These are phyloP conservation scores for Eugnorisma glareosa DNA, from an alignment of 2,888 invertebrate species.

Conservation along the genomic window DNA sequence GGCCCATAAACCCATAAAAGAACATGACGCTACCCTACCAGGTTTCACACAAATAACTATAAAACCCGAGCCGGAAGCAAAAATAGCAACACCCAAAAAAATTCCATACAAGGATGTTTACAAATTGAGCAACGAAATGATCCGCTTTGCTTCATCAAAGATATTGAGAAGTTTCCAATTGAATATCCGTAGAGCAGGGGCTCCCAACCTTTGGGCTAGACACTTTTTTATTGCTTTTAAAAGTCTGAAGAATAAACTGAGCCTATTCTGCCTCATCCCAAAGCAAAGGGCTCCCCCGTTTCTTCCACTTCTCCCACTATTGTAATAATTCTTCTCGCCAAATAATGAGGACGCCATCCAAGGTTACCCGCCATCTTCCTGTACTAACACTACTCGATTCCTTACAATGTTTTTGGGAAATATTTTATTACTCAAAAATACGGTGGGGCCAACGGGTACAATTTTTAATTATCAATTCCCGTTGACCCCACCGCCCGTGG, in stretches of 20 bases:
- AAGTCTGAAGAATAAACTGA: not conserved
- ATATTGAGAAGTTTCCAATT: constrained; percentile 68
- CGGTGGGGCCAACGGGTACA: too few relatives aligned
- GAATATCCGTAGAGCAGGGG: constrained; percentile 62
- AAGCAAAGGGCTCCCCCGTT: not conserved
- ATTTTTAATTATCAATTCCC: too few relatives aligned
- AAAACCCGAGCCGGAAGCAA: constrained; percentile 22
- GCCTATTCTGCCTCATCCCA: not conserved
- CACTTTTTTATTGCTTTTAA: not conserved
- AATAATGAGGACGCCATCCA: not conserved
- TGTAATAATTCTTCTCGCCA: not conserved
- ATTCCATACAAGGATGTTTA: constrained; percentile 56
- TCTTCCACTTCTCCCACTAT: not conserved
- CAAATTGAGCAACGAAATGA: constrained; percentile 66
- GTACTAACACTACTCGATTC: too few relatives aligned
- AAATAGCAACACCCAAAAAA: constrained; percentile 40
- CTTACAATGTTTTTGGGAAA: too few relatives aligned
- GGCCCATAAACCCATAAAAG: not conserved
- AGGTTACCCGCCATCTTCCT: not conserved
- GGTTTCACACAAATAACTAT: not conserved
- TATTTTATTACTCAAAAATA: too few relatives aligned
- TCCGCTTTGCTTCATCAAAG: constrained; percentile 72
- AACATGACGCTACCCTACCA: not conserved
- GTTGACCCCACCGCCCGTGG: too few relatives aligned
- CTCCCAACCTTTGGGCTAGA: not conserved